Evolutionary conservation across 2,113 vertebrate genomes (phyloP).

Genomic region (Acanthisitta chloris): DNA sequence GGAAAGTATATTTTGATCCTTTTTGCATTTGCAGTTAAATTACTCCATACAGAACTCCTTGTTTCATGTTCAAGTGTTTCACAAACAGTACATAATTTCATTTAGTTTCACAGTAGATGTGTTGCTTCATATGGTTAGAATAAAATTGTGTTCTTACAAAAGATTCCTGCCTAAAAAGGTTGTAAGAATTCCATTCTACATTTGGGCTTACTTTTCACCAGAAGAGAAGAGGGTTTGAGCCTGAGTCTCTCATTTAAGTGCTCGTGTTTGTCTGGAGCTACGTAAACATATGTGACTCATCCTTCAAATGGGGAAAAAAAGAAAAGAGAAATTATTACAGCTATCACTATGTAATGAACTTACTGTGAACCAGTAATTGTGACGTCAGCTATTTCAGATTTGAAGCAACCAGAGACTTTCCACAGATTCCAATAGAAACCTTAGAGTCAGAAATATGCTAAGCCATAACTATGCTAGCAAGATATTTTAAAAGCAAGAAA

Average conservation of each 20-base stretch:
- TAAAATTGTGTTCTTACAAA: slow-evolving; percentile 1
- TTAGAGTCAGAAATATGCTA: neutral
- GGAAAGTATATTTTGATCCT: neutral
- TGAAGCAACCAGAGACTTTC: neutral
- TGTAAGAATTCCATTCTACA: neutral
- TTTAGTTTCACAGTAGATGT: neutral
- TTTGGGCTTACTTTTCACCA: neutral
- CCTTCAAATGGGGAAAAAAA: neutral
- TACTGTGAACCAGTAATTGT: neutral
- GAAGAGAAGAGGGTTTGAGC: neutral
- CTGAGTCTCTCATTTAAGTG: neutral
- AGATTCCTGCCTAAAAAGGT: slow-evolving; percentile 5
- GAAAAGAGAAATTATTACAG: neutral
- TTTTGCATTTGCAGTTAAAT: neutral
- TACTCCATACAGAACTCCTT: neutral
- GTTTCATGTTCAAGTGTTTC: slow-evolving; percentile 2
- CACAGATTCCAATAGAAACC: neutral
- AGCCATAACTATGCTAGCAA: neutral
- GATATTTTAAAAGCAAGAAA: neutral
- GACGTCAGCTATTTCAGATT: neutral
- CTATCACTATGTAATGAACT: neutral
- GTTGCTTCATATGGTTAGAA: slow-evolving; percentile 16
- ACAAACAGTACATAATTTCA: neutral
- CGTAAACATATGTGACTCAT: neutral
- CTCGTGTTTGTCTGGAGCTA: neutral